Percentiles rank a stretch among this genome's conserved stretches.
Evolutionary conservation across 1,140 invertebrate genomes (phyloP).

Genomic region (Drosophila nikananu): DNA sequence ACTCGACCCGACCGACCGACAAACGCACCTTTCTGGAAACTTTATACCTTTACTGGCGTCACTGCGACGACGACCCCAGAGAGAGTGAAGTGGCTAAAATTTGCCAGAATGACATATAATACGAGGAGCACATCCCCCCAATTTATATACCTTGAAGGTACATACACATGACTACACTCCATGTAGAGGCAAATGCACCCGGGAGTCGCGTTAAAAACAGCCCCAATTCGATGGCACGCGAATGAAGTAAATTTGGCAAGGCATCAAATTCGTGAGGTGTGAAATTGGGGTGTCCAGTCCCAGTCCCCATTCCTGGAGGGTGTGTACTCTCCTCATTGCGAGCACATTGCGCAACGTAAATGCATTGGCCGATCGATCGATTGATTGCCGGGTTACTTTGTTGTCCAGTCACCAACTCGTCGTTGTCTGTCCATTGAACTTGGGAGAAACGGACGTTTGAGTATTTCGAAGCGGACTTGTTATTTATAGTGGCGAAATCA

Average conservation of each 20-base stretch:
- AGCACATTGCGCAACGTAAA: slow-evolving; percentile 56
- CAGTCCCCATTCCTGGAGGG: slow-evolving; percentile 9
- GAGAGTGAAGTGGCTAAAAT: slow-evolving; percentile 40
- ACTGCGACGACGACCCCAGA: slow-evolving; percentile 36
- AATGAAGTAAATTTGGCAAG: slow-evolving; percentile 32
- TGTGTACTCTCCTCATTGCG: slow-evolving; percentile 8
- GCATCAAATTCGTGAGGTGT: slow-evolving; percentile 19
- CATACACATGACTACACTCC: slow-evolving; percentile 17
- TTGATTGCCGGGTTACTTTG: slow-evolving; percentile 36
- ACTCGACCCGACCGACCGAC: slow-evolving; percentile 33
- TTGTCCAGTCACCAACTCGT: slow-evolving; percentile 55
- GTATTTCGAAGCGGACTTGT: slow-evolving; percentile 1
- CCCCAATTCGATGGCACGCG: slow-evolving; percentile 29
- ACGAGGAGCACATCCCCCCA: slow-evolving; percentile 27
- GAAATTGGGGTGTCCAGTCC: slow-evolving; percentile 14
- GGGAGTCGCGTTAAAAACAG: slow-evolving; percentile 24
- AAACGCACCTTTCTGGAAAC: slow-evolving; percentile 59
- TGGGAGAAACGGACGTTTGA: slow-evolving; percentile 28
- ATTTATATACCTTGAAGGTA: slow-evolving; percentile 9
- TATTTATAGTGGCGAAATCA: slow-evolving; percentile 19
- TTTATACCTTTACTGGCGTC: slow-evolving; percentile 42
- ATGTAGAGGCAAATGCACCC: slow-evolving; percentile 25
- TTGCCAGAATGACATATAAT: slow-evolving; percentile 55
- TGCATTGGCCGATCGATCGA: slow-evolving; percentile 57
- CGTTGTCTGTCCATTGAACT: slow-evolving; percentile 67